Base-by-base conservation (phyloP, 1,140 invertebrate genomes). In the Bombus fervidus region DNA sequence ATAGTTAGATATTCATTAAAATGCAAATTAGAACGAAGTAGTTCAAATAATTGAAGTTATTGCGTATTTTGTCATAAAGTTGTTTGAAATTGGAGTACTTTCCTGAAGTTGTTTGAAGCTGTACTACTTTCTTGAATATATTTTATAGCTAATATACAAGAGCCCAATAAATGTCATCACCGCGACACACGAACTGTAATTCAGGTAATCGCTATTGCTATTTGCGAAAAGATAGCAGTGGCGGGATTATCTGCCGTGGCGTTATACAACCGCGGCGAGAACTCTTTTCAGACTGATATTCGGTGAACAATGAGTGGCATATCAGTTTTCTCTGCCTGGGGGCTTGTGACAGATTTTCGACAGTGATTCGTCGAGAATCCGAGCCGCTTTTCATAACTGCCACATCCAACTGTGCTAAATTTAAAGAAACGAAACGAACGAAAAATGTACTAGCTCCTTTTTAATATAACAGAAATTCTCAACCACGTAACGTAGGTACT, bases 191-290 rank as follows among this genome's bases (percentile, higher is more conserved):
- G 12, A 10, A 10, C 53, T 4, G 22, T 53, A 76, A 53, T 28
- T 12, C 73, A 53, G 31, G 73, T 68, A 66, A 83, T 83, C 72
- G 72, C 81, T 53, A 53, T 76, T 66, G 57, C 66, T 83, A 47
- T n/a, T 83, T 74, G 72, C 41, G 15, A 76, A 10, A 62, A 31
- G 72, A 76, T 83, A 76, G 76, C 41, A 53, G 66, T 57, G 43
- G 43, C 2, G 9, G 31, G 78, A 68, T 57, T 71, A 59, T 62
- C 59, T 47, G 22, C 0, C 3, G 22, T 25, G n/a, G 25, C 59
- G 39, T 57, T 41, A n/a, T 18, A 43, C 81, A 39, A 37, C 25
- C 31, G 25, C 31, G 31, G 12, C 31, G 9, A 31, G 31, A 31
- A 15, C 41, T 53, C 72, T 28, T 47, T 81, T 41, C 34, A 25